Percentiles rank a stretch among this genome's conserved stretches.
These are phyloP conservation scores for Anser cygnoides DNA, from an alignment of 2,113 vertebrate species.

Conservation along the genomic window DNA sequence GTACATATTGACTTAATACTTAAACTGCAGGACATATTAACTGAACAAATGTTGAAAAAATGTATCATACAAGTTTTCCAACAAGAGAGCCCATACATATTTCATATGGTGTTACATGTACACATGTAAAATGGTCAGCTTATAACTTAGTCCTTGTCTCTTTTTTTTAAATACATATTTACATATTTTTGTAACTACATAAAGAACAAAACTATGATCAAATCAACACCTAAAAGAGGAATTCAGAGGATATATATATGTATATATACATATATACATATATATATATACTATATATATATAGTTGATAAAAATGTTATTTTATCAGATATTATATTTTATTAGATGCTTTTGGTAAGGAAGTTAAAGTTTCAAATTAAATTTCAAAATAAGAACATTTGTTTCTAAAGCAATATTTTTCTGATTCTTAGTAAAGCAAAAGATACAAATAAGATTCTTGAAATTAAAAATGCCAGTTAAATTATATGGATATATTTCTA, in stretches of 20 bases:
- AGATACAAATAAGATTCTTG: not conserved
- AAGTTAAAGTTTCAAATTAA: not conserved
- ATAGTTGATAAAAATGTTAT: not conserved
- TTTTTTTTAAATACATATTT: not conserved
- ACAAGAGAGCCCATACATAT: not conserved
- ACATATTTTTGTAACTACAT: not conserved
- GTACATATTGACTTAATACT: not conserved
- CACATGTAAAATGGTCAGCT: not conserved
- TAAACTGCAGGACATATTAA: not conserved
- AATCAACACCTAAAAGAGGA: not conserved
- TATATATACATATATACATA: not conserved
- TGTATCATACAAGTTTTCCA: not conserved
- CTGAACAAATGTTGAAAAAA: not conserved
- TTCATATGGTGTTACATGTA: not conserved
- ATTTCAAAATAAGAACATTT: not conserved
- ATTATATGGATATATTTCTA: not conserved
- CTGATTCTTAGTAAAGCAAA: not conserved
- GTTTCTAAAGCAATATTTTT: not conserved
- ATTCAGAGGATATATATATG: not conserved
- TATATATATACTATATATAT: no score
- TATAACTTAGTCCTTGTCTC: not conserved
- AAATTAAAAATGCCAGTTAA: not conserved
- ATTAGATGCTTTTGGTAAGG: not conserved
- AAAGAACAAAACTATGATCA: not conserved
- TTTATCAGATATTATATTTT: not conserved